Evolutionary conservation across 2,113 vertebrate genomes (phyloP), one percentile per base, ranked within the genome.

Genomic region (Loxodonta africana): DNA sequence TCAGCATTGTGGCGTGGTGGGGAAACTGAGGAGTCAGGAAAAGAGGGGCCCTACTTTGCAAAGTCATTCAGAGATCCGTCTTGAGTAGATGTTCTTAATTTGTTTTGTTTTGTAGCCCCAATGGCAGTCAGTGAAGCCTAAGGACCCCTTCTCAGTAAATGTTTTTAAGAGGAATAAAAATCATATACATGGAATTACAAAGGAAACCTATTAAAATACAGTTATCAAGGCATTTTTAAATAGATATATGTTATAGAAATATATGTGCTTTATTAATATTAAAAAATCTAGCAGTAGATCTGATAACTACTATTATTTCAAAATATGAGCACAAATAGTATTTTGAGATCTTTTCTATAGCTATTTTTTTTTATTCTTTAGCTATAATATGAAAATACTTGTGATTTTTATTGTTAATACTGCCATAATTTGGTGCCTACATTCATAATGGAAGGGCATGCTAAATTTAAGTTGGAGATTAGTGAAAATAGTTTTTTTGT

Each of bases 141-240:
- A 60, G 28, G 33, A 74, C 7, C 18, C 71, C 44, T 41, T 60
- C 82, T 69, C 15, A 77, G 65, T 73, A 87, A 83, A 2, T 44
- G 26, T 89, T 69, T 95, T 91, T 77, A 15, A 51, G 90, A 81
- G 53, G 21, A 23, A 82, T 89, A 89, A 90, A 86, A 81, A 51
- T 69, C 48, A 48, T 25, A 77, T 63, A 57, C 12, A 37, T 9
- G 3, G 1, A 1, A 69, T 81, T 87, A 71, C 62, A 76, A 95
- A 78, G 62, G 26, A 95, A 95, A 77, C 25, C 26, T 77, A 92
- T 63, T 84, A n/a, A 87, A 78, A 82, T 63, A 81, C 1, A 37
- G 41, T 91, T 90, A 37, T 51, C 17, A 63, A 76, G 48, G 48
- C 48, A 48, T 48, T 48, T 48, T 48, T 48, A 48, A 48, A 48